Evolutionary conservation across 2,113 vertebrate genomes (phyloP), one percentile per base, ranked within the genome.

Genomic region (Carettochelys insculpta): DNA sequence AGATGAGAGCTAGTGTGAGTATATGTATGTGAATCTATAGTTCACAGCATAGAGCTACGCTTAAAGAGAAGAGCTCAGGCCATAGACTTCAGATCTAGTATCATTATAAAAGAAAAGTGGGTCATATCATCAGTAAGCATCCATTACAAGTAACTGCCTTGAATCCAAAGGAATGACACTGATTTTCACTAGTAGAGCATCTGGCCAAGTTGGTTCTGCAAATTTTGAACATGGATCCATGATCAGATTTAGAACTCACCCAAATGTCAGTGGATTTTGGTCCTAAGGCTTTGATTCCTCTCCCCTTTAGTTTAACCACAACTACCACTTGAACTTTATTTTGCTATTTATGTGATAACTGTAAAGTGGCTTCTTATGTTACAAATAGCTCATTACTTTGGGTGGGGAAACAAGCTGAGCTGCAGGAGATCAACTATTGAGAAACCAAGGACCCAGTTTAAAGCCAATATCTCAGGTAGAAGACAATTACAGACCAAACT

Each of bases 251-350:
- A 41, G 29, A n/a, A 8, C 45, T 65, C 89, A 53, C 1, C 48
- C 29, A 0, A 3, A 9, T 1, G 1, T 3, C 3, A 53, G 41
- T 0, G 1, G 29, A 5, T 0, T 1, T 20, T 14, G 25, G 29
- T 7, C 27, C 71, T 38, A 5, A 1, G 4, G 31, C 19, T 0
- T 7, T 11, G 4, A 9, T 6, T 61, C n/a, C 41, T 1, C 0
- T n/a, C 34, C 41, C 22, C 19, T 22, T 75, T 86, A 45, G 4
- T 71, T 78, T 7, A 34, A 34, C 52, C 2, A 5, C 43, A 90
- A 41, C 13, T 19, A 4, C 41, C 1, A 0, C 22, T 19, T 43
- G 65, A 76, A n/a, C 11, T 79, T 22, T 27, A 2, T 58, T 34
- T 43, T 12, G 0, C 31, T 76, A 41, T n/a, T 50, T 73, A 51